Base-by-base conservation (phyloP, 2,888 invertebrate species). In the Ophraella communa region DNA sequence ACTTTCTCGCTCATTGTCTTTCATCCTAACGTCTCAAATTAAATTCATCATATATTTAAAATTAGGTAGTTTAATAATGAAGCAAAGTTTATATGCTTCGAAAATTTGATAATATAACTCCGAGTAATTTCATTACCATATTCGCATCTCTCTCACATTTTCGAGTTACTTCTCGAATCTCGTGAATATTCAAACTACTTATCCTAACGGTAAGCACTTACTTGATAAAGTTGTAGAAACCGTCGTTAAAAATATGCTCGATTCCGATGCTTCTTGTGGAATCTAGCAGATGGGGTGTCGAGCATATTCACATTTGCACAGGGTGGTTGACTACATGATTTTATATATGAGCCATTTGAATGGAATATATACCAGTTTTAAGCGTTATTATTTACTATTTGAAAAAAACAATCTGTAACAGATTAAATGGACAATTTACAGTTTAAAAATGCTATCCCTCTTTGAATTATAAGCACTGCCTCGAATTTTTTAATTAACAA, bases 61-160 rank as follows among this genome's bases (percentile, higher is more conserved):
- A 73, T 73, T 70, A 71, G 67, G 58, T 68, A 71, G 72, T 73
- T 73, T 71, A 70, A 71, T 74, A 74, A 74, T 72, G 70, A 74
- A 70, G 68, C 70, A 74, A 76, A 75, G 72, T 77, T 76, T 76
- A 75, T 74, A 77, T 73, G 75, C 74, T 70, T 72, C 71, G 71
- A 73, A 76, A 77, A 77, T 77, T 77, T 75, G 77, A 78, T 78
- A 77, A 77, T 76, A 73, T 75, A 73, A 77, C 73, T 75, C 72
- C 71, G 71, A 74, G 76, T 76, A 78, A 78, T 77, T 77, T 73
- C 76, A 77, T 78, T 78, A 77, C 74, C 77, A 77, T 77, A 77
- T 77, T 76, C 76, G 74, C 74, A 72, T 72, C 71, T 74, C 27
- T 73, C 73, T 73, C 75, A 75, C 71, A 64, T 47, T 74, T 71